These are phyloP conservation scores for Australoheros facetus DNA, from an alignment of 2,797 vertebrate species.

Conservation along the genomic window DNA sequence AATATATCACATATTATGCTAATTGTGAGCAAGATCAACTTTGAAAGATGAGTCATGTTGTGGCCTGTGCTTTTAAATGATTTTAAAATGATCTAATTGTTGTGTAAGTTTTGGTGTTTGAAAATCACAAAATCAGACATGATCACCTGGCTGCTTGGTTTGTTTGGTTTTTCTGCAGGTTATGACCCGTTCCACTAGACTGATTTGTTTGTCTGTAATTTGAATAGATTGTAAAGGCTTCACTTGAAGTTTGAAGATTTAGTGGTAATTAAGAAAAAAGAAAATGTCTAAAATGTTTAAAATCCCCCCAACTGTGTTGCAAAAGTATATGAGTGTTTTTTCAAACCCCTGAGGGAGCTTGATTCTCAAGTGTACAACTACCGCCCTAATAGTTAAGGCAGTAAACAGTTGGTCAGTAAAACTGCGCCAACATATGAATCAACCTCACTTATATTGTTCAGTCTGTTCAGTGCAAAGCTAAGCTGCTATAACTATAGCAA, in stretches of 20 bases:
- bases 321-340: neutral
- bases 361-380: neutral
- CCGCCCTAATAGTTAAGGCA: neutral
- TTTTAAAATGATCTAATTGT: neutral
- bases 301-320: fast-evolving
- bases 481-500: slow-evolving; percentile 6
- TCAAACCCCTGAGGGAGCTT: neutral
- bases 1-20: neutral
- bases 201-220: neutral
- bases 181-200: neutral
- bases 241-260: neutral
- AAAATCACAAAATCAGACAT: neutral
- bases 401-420: slow-evolving; percentile 6
- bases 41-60: neutral
- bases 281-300: neutral
- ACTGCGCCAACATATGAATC: neutral
- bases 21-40: neutral
- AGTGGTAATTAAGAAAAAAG: neutral
- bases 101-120: neutral
- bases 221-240: neutral
- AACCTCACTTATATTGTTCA: neutral
- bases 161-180: neutral
- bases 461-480: slow-evolving; percentile 11
- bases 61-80: neutral
- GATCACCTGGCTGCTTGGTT: neutral